Percentiles rank a stretch among this genome's conserved stretches.
These are phyloP conservation scores for Morelia viridis DNA, from an alignment of 2,797 vertebrate species.

Conservation along the genomic window DNA sequence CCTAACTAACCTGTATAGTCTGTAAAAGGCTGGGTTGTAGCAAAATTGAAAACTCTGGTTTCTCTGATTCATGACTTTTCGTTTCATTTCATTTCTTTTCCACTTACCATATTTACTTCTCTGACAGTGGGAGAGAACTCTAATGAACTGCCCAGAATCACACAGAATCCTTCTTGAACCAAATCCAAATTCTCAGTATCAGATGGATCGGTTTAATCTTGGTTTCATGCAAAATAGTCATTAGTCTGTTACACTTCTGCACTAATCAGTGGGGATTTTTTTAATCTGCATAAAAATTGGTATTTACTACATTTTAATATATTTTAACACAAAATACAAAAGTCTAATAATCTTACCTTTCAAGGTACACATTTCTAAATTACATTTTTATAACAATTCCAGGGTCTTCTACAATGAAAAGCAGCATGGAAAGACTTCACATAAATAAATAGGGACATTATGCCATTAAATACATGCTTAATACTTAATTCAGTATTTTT, in stretches of 20 bases:
- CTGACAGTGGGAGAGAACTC: not conserved
- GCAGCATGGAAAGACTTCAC: not conserved
- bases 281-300: not conserved
- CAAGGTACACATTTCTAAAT: slow-evolving; percentile 1
- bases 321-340: not conserved
- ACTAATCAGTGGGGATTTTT: not conserved
- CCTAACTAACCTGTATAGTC: not conserved
- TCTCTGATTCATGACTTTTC: not conserved
- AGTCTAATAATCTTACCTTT: not conserved
- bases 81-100: not conserved
- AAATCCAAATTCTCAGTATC: not conserved
- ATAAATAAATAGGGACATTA: not conserved
- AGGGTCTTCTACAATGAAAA: not conserved
- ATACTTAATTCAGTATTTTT: not conserved
- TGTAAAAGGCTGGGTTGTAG: not conserved
- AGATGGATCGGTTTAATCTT: not conserved
- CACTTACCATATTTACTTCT: not conserved
- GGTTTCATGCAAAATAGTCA: not conserved
- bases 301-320: not conserved
- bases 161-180: not conserved
- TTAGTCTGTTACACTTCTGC: not conserved
- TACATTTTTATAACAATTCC: not conserved
- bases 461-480: not conserved
- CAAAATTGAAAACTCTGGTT: not conserved
- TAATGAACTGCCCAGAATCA: not conserved